Evolutionary conservation across 2,888 invertebrate genomes (phyloP).

Genomic region (Sisyra terminalis): DNA sequence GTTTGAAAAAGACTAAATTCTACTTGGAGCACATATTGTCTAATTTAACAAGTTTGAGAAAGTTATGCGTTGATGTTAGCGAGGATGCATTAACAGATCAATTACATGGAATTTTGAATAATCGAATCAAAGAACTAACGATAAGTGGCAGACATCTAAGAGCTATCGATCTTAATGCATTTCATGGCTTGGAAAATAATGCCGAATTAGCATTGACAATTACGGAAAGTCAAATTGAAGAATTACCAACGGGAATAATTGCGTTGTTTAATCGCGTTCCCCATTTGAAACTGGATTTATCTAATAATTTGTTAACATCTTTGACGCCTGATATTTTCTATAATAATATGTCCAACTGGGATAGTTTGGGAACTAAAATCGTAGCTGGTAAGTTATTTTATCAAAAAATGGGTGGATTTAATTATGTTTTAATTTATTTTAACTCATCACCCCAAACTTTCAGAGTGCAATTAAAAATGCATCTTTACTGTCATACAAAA

Average conservation of each 20-base stretch:
- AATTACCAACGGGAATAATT: constrained; percentile 66
- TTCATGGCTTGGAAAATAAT: constrained; percentile 53
- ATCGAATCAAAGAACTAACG: constrained; percentile 63
- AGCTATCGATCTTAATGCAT: constrained; percentile 57
- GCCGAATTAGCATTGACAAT: constrained; percentile 64
- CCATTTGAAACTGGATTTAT: constrained; percentile 65
- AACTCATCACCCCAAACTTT: too few species aligned
- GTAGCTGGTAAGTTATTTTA: constrained; percentile 45
- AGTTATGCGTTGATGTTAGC: constrained; percentile 58
- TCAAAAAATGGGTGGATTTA: too few species aligned
- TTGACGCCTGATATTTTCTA: constrained; percentile 74
- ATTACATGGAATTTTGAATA: constrained; percentile 57
- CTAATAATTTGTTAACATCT: constrained; percentile 61
- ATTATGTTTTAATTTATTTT: too few species aligned
- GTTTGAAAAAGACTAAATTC: background rate
- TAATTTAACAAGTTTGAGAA: constrained; percentile 54
- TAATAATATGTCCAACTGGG: constrained; percentile 74
- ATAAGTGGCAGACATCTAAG: constrained; percentile 61
- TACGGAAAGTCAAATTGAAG: constrained; percentile 57
- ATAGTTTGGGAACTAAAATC: constrained; percentile 73
- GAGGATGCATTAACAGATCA: constrained; percentile 60
- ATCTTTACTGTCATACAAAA: too few species aligned
- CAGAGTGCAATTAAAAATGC: too few species aligned
- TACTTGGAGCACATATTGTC: constrained; percentile 45
- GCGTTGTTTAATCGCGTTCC: constrained; percentile 60